Evolutionary conservation across 2,797 vertebrate species (phyloP), one percentile per base, ranked within the genome.

Genomic region (Morelia viridis): DNA sequence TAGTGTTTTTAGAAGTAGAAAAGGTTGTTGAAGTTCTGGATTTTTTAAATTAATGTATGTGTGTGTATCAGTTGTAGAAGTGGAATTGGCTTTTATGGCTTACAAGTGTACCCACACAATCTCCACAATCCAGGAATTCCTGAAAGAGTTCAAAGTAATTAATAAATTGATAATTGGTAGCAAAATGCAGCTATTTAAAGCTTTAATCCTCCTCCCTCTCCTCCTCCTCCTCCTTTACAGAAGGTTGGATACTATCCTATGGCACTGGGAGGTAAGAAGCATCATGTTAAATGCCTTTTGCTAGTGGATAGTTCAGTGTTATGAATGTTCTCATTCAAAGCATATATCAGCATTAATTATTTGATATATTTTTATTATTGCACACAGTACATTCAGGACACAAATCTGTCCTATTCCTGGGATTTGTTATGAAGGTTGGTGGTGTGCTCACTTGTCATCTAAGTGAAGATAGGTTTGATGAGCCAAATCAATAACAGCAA

Each of bases 401-500:
- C 89, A 85, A 92, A 95, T 92, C 85, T 90, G 92, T 61, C 87
- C 76, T 53, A 61, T 88, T 90, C 92, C 89, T 94, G 80, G 56
- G 2, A 80, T 93, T 93, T 65, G 85, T 93, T 94, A 91, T 94
- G 88, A 91, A 89, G 93, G 94, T 68, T 94, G 95, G 89, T 89
- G 28, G 93, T 0, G 26, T 94, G 94, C 92, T 95, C 94, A 94
- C 91, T 91, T 89, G 28, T 93, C 13, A 90, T 92, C 92, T 1
- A 95, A 96, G 93, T 89, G 95, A 94, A 87, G 87, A 89, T 94
- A 93, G 94, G 94, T 93, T 95, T 94, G 93, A 91, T 96, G 94
- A 95, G 94, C 94, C 28, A 91, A 94, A 92, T 94, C 95, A 95
- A 94, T 96, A 95, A 95, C 93, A 94, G 95, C 93, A 91, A 65